Evolutionary conservation across 2,797 vertebrate genomes (phyloP).

Genomic region (Huso huso): DNA sequence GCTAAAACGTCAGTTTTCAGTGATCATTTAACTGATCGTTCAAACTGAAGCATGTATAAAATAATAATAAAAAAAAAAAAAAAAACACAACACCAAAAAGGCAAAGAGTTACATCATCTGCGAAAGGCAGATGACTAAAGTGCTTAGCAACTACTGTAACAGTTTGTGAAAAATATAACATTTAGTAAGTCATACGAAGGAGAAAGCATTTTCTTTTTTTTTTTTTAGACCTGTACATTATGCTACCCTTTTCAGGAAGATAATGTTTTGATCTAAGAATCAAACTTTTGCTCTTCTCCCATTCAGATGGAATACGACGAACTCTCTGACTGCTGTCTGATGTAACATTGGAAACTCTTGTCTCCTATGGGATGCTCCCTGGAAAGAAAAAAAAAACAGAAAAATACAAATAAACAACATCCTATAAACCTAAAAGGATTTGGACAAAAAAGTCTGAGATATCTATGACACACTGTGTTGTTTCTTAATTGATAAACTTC

Average conservation of each 20-base stretch:
- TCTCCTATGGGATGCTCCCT: conserved; percentile 97
- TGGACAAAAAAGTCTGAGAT: not conserved
- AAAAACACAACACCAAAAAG: conserved; percentile 42
- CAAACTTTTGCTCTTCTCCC: conserved; percentile 28
- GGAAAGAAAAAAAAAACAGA: conserved; percentile 8
- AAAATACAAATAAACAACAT: too few relatives aligned
- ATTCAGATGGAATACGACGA: conserved; percentile 90
- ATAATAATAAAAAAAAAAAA: conserved; percentile 30
- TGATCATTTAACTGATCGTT: conserved; percentile 60
- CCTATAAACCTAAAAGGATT: too few relatives aligned
- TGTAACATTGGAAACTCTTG: conserved; percentile 92
- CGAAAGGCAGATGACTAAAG: conserved; percentile 71
- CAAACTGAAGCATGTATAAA: conserved; percentile 42
- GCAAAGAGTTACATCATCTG: conserved; percentile 62
- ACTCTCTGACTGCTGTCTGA: conserved; percentile 87
- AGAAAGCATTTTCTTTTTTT: conserved; percentile 27
- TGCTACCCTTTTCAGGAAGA: conserved; percentile 27
- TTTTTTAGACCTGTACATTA: conserved; percentile 23
- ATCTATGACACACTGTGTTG: not conserved
- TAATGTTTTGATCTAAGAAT: conserved; percentile 18
- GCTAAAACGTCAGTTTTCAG: conserved; percentile 36
- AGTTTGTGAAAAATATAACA: conserved; percentile 58
- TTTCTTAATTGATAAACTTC: not conserved
- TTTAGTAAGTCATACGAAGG: conserved; percentile 45
- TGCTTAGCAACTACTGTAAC: conserved; percentile 64